Evolutionary conservation across 2,113 vertebrate genomes (phyloP).

Genomic region (human (Homo sapiens)): GRCh38 chr21:34306501-34307000

Average conservation of each 20-base stretch:
- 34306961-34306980: not conserved
- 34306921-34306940: not conserved
- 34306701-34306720: not conserved
- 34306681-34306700: not conserved
- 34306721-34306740: not conserved
- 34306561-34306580: not conserved
- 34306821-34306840: not conserved
- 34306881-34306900: not conserved
- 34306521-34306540: not conserved
- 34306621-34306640: not conserved
- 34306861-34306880: too few species aligned
- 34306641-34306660: not conserved
- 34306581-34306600: not conserved
- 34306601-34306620: not conserved
- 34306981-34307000: not conserved
- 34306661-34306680: not conserved
- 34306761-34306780: not conserved
- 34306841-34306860: not conserved
- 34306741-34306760: fast-evolving
- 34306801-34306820: not conserved
- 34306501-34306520: not conserved
- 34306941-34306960: not conserved
- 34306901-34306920: not conserved
- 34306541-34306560: not conserved
- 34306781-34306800: not conserved